A percentile compares a stretch with the other conserved stretches of the same genome.
These are phyloP conservation scores for Tachypleus tridentatus DNA, from an alignment of 1,140 invertebrate genomes.

Conservation along the genomic window DNA sequence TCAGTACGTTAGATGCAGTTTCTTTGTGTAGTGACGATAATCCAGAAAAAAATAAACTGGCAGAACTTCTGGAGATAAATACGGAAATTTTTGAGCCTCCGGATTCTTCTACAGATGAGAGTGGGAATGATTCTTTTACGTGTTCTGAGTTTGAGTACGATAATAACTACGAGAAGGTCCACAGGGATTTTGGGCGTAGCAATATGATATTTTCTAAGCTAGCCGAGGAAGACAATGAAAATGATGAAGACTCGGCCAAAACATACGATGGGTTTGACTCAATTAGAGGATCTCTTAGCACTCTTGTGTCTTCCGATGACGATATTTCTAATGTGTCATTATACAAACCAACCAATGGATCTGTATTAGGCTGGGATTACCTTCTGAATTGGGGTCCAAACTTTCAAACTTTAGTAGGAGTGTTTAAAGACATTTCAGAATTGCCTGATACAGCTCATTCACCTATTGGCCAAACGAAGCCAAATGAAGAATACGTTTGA, in stretches of 20 bases:
- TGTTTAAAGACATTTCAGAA: constrained; percentile 92
- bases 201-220: constrained; percentile 57
- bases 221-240: constrained; percentile 41
- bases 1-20: constrained; percentile 82
- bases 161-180: constrained; percentile 51
- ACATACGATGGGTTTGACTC: constrained; percentile 82
- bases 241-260: constrained; percentile 33
- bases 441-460: constrained; percentile 56
- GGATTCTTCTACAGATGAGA: constrained; percentile 78
- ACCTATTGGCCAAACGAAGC: neutral
- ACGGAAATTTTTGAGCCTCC: constrained; percentile 30
- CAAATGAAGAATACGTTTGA: no score
- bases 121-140: constrained; percentile 92
- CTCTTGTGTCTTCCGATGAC: constrained; percentile 81
- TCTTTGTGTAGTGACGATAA: constrained; percentile 76
- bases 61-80: constrained; percentile 35
- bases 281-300: constrained; percentile 82
- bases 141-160: constrained; percentile 97
- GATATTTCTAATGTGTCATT: constrained; percentile 49
- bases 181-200: constrained; percentile 37
- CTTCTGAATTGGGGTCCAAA: constrained; percentile 90
- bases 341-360: constrained; percentile 60
- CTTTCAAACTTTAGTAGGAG: constrained; percentile 85
- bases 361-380: constrained; percentile 81
- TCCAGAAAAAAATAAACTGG: constrained; percentile 27